Percentiles rank a stretch among this genome's conserved stretches.
Evolutionary conservation across 2,113 vertebrate genomes (phyloP).

Genomic region (Todiramphus saurophagus): DNA sequence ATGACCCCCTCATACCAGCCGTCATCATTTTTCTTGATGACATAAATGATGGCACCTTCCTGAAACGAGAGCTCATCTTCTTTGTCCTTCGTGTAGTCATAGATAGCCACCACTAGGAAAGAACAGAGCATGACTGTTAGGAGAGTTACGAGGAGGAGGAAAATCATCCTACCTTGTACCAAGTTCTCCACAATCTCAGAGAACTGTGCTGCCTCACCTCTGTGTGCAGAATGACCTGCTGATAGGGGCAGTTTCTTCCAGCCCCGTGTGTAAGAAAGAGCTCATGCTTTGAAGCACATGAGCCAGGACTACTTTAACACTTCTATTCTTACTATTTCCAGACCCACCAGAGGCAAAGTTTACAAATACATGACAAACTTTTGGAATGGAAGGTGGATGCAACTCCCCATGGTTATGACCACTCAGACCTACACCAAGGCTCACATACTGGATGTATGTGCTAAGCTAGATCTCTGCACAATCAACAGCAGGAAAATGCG

Average conservation of each 20-base stretch:
- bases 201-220: neutral
- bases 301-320: neutral
- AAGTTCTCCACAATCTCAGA: neutral
- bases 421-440: neutral
- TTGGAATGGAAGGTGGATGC: neutral
- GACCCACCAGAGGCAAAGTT: neutral
- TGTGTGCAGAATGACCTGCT: neutral
- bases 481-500: neutral
- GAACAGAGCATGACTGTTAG: slow-evolving; percentile 11
- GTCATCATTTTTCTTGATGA: slow-evolving; percentile 99
- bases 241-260: neutral
- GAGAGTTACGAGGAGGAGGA: neutral
- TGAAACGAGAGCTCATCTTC: slow-evolving; percentile 98
- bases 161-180: neutral
- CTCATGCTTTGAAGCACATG: neutral
- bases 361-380: neutral
- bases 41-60: slow-evolving; percentile 99
- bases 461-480: neutral
- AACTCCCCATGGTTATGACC: neutral
- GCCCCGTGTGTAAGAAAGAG: neutral
- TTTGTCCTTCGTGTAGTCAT: slow-evolving; percentile 95
- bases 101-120: slow-evolving; percentile 95
- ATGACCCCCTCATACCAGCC: slow-evolving; percentile 98
- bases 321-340: neutral
- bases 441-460: neutral